These are phyloP conservation scores for Pseudocheirus occidentalis DNA, from an alignment of 2,797 vertebrate species.

Conservation along the genomic window DNA sequence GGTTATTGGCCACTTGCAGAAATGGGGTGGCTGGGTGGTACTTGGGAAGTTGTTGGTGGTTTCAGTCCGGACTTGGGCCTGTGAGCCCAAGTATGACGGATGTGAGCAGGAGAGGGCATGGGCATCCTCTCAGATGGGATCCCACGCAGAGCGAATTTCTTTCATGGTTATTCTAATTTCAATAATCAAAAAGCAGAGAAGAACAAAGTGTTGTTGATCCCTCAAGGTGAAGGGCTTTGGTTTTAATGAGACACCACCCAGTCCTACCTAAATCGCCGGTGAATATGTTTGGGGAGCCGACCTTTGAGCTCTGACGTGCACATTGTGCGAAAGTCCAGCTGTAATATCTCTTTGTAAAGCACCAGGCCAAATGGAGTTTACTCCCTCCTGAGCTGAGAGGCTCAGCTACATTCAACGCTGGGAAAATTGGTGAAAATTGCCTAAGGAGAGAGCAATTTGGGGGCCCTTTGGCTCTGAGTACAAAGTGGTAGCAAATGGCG, in stretches of 20 bases:
- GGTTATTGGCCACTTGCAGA: conserved; percentile 11
- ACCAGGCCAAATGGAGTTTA: conserved; percentile 82
- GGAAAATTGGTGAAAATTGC: conserved; percentile 86
- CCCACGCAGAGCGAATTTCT: neutral
- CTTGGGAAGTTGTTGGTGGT: conserved; percentile 23
- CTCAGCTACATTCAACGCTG: conserved; percentile 77
- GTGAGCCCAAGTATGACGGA: neutral
- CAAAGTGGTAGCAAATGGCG: conserved; percentile 85
- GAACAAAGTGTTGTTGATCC: conserved; percentile 45
- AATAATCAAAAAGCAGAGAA: conserved; percentile 56
- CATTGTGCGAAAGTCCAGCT: conserved; percentile 76
- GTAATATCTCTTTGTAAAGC: conserved; percentile 82
- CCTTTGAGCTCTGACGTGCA: neutral
- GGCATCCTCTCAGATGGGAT: conserved; percentile 56
- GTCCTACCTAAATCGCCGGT: conserved; percentile 59
- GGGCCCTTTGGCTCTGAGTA: conserved; percentile 82
- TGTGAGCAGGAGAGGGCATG: conserved; percentile 45
- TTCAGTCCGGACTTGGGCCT: conserved; percentile 32
- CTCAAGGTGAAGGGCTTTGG: conserved; percentile 29
- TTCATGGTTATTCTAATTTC: conserved; percentile 53
- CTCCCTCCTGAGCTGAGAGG: conserved; percentile 79
- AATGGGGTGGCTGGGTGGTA: neutral
- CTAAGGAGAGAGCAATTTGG: conserved; percentile 83
- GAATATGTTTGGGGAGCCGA: conserved; percentile 41
- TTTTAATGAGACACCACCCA: conserved; percentile 67